Base-by-base conservation (phyloP, 2,113 vertebrate species). In the Eurypyga helias region DNA sequence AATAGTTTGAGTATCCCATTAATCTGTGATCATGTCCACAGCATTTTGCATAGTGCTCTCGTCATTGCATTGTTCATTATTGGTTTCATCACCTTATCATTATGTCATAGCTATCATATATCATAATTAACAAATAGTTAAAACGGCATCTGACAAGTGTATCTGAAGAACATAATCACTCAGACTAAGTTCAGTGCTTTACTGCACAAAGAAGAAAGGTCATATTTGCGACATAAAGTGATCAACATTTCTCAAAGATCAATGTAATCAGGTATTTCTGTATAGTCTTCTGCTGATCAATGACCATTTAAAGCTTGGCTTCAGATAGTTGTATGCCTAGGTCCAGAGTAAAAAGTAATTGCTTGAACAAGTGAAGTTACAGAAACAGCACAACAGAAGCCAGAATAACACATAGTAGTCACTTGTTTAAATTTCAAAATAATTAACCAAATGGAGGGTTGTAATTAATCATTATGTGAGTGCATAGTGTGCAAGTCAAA, bases 1-100 rank as follows among this genome's bases (percentile, higher is more conserved):
- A 62, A 13, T 52, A 31, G 5, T 69, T 82, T 8, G 1, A 21
- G 23, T 31, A 11, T 18, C 12, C 3, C 2, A 0, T 73, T 69
- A 12, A 4, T 34, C 69, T 49, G 19, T 84, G 36, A n/a, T 41
- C 9, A 0, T 6, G 1, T 19, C 58, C 6, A 1, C 1, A 15
- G 29, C 7, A 9, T 78, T 88, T 36, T 33, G 6, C 45, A 1
- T 13, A 65, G 45, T 52, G 25, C 6, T 57, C 18, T 21, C 7
- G 24, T 80, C 4, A 2, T 69, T 69, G 2, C 5, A 3, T 34
- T 48, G 26, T 36, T 80, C n/a, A 5, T 61, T 79, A 10, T 9
- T 41, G 17, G 17, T 33, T n/a, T 70, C 34, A 77, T 58, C 64
- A 60, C 10, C 6, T 66, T 36, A 3, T 24, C 17, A n/a, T n/a